Percentiles rank a stretch among this genome's conserved stretches.
Conservation (phyloP, 2,113 vertebrate species). For the Pachycephala philippinensis region DNA sequence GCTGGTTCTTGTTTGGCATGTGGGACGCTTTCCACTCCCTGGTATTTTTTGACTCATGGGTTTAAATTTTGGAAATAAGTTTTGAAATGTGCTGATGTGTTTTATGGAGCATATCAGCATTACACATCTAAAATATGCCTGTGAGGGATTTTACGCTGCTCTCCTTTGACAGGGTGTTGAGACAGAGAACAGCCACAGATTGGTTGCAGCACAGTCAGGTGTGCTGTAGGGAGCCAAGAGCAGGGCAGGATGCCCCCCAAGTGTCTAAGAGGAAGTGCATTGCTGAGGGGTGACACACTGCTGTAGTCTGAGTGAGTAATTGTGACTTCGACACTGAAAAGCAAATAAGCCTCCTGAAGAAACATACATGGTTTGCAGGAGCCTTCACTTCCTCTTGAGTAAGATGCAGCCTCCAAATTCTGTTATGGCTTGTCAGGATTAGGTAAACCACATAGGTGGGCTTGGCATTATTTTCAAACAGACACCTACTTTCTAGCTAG, state of each 20-base stretch:
- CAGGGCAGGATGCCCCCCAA: background rate
- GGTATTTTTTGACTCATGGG: background rate
- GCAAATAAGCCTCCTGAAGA: background rate
- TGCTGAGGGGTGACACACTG: background rate
- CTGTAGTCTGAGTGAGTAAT: background rate
- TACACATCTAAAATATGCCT: conserved; percentile 7
- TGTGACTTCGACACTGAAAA: background rate
- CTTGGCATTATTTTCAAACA: background rate
- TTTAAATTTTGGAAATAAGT: background rate
- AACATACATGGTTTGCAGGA: background rate
- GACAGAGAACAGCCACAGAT: background rate
- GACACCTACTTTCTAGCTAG: background rate
- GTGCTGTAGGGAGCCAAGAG: background rate
- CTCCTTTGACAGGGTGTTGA: background rate
- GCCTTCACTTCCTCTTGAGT: conserved; percentile 18
- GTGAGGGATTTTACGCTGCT: background rate
- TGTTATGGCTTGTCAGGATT: background rate
- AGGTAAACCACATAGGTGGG: background rate
- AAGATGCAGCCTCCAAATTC: background rate
- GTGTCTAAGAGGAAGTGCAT: background rate
- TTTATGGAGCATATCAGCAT: background rate
- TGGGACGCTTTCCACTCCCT: background rate
- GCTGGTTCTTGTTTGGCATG: background rate
- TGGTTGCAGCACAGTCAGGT: background rate
- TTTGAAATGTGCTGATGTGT: background rate